Base-by-base conservation (phyloP, 2,888 invertebrate genomes). In the Caenorhabditis sp. region DNA sequence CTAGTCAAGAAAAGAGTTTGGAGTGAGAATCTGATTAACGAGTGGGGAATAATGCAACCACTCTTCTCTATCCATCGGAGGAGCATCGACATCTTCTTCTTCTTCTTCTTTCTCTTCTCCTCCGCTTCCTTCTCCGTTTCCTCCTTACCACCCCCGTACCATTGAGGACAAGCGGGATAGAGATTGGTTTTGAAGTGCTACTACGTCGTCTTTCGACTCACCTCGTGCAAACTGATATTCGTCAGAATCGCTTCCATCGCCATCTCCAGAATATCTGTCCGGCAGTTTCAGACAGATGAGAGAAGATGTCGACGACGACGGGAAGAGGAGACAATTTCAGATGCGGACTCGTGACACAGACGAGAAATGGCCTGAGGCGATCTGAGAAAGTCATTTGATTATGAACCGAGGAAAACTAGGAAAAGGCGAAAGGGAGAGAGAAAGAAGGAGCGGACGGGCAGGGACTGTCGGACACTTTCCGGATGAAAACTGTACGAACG, bases 191-290 rank as follows among this genome's bases (percentile, higher is more conserved):
- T 78, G 56, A 78, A 78, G 78, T 76, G 62, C 47, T 56, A 58
- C 56, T 47, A 32, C n/a, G 9, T 71, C 51, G 11, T 53, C n/a
- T 28, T 53, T n/a, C 37, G 40, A 20, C 62, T 70, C 26, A 80
- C 80, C 69, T 80, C 80, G 32, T 80, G 69, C 22, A 80, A 47
- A 51, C 68, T 80, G 62, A 69, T 64, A 65, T 80, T 80, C 51
- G 67, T 22, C 65, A 80, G 62, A 61, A 80, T 35, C 53, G 35
- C 55, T 37, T 72, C 71, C 58, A 67, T 62, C 47, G 28, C 28
- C 50, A 32, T 35, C 44, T 56, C 56, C 51, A 9, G 32, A 32
- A 9, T 9, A 32, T 4, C 32, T 6, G 32, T 69, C 58, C 51
- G 22, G 60, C 47, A 67, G 60, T 56, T 64, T 40, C 51, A 64